Base-by-base conservation (phyloP, 2,113 vertebrate genomes). In the Ptychochromis oligacanthus region DNA sequence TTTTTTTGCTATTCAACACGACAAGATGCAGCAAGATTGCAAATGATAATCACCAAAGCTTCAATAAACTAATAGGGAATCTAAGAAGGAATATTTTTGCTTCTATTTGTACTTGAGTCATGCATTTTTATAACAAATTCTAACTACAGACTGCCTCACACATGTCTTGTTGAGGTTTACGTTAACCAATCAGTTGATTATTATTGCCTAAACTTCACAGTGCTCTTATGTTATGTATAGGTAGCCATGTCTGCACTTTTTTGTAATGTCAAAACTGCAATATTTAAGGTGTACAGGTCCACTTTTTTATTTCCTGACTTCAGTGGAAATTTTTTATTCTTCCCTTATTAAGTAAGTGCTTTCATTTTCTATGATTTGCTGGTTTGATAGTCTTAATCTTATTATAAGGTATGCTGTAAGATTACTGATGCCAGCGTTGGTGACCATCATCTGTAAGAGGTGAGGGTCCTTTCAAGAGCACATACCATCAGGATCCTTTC, bases 11-110 rank as follows among this genome's bases (percentile, higher is more conserved):
- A 70, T 49, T 49, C 18, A 70, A 70, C 9, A 36, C 5, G 36
- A 8, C 36, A 36, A 36, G 36, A 36, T 36, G 36, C 36, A 36
- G 8, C 36, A 15, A 26, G 22, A 38, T 17, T 12, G 64, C 64
- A 49, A 49, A 70, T 3, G 0, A 31, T 14, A 52, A 65, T 13
- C n/a, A 0, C 2, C 36, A 43, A 65, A 64, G 0, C 9, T 61
- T 61, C 31, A 1, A 5, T 6, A 2, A 61, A 34, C 59, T 34
- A 61, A 60, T 15, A 3, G 38, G 64, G 22, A 22, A 40, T 40
- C 0, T 70, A 12, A 52, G 40, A 10, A 28, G 65, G 3, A 13
- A 6, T 20, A 12, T 22, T 46, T 65, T 17, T 1, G 0, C 38
- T 65, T 43, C 22, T 46, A 17, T 49, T 28, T 49, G 64, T 1